Percentiles rank a stretch among this genome's conserved stretches.
phyloP scores from a whole-genome alignment of 1,140 invertebrate species.

The Drosophila bocki region DNA sequence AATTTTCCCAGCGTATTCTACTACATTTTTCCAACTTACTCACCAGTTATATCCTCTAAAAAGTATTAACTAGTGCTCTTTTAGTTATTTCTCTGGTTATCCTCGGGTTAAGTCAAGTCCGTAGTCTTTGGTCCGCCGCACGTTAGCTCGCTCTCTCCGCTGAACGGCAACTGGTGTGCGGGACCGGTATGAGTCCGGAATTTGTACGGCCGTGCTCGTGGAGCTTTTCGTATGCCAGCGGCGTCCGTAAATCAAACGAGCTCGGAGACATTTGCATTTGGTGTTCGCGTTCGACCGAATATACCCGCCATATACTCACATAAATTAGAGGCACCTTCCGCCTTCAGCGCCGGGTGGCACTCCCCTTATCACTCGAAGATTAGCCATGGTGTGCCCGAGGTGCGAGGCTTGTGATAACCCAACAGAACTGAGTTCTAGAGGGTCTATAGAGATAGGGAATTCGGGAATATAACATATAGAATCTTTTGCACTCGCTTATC shows the following conservation, averaged over 20 bases:
- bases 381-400: background rate
- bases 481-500: conserved; percentile 31
- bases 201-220: conserved; percentile 28
- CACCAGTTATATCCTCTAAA: background rate
- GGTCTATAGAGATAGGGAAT: background rate
- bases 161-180: conserved; percentile 28
- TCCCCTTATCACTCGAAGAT: conserved; percentile 51
- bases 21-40: background rate
- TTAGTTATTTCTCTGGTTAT: background rate
- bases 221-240: conserved; percentile 39
- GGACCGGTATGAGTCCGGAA: conserved; percentile 27
- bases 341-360: conserved; percentile 26
- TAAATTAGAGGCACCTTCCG: conserved; percentile 54
- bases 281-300: background rate
- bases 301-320: conserved; percentile 21
- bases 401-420: conserved; percentile 31
- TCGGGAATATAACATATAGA: conserved; percentile 5
- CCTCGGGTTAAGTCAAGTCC: background rate
- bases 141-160: conserved; percentile 26
- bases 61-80: background rate
- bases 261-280: conserved; percentile 40
- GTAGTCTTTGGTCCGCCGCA: conserved; percentile 1
- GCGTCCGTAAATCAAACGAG: conserved; percentile 38
- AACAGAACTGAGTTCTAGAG: conserved; percentile 3
- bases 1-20: background rate